Evolutionary conservation across 2,888 invertebrate genomes (phyloP).

Genomic region (Eupithecia vulgata): DNA sequence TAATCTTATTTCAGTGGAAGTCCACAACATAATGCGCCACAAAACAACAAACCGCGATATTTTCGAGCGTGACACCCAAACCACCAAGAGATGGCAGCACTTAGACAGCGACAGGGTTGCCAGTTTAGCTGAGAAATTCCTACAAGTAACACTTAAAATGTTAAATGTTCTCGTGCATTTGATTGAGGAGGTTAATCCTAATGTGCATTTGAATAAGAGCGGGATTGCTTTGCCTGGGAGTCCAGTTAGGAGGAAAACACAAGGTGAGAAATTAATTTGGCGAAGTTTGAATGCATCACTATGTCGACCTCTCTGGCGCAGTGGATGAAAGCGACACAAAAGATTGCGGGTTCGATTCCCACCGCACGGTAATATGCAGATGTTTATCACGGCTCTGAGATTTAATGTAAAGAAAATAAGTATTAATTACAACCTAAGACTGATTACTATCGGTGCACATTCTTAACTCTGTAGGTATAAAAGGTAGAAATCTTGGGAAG

Average conservation of each 20-base stretch:
- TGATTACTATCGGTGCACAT: too few species aligned
- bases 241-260: slow-evolving; percentile 76
- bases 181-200: slow-evolving; percentile 87
- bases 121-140: slow-evolving; percentile 85
- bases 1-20: slow-evolving; percentile 65
- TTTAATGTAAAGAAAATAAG: too few species aligned
- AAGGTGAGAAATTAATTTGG: slow-evolving; percentile 58
- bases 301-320: background rate
- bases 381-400: too few species aligned
- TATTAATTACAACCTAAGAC: too few species aligned
- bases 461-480: too few species aligned
- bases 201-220: slow-evolving; percentile 75
- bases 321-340: background rate
- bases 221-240: slow-evolving; percentile 84
- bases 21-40: slow-evolving; percentile 74
- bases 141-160: slow-evolving; percentile 87
- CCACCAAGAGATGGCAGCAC: slow-evolving; percentile 73
- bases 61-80: slow-evolving; percentile 70
- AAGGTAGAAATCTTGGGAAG: too few species aligned
- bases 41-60: slow-evolving; percentile 69
- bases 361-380: background rate
- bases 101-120: slow-evolving; percentile 73
- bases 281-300: background rate
- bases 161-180: slow-evolving; percentile 90
- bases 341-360: background rate